Conservation (phyloP, 2,113 vertebrate species). For the Helogale parvula region DNA sequence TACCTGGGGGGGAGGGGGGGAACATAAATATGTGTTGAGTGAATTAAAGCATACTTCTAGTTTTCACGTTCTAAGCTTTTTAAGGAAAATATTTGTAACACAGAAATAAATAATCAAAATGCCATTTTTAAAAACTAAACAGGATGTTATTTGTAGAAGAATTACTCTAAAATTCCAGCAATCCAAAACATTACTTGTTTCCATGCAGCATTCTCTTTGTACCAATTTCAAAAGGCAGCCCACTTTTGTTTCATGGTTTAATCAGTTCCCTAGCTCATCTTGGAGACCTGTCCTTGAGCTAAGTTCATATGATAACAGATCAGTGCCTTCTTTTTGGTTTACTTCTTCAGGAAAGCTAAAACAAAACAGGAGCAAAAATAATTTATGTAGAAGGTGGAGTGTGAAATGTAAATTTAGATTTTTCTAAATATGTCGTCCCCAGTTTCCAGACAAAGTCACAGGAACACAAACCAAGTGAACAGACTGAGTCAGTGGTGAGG, state of each 20-base stretch:
- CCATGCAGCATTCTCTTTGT: not conserved
- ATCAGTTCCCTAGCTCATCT: not conserved
- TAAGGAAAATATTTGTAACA: not conserved
- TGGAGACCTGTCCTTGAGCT: not conserved
- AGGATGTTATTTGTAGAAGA: not conserved
- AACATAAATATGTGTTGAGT: not conserved
- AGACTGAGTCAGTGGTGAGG: not conserved
- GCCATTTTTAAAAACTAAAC: not conserved
- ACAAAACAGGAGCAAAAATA: not conserved
- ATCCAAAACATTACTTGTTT: not conserved
- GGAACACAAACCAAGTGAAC: not conserved
- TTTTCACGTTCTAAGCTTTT: not conserved
- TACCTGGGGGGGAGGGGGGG: not conserved
- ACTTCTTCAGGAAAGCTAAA: slow-evolving; percentile 2
- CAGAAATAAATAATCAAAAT: not conserved
- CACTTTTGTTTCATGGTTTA: not conserved
- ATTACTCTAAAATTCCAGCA: slow-evolving; percentile 13
- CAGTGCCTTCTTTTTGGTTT: not conserved
- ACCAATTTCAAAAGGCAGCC: not conserved
- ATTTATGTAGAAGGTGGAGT: not conserved
- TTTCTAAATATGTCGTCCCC: not conserved
- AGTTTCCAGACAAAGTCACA: not conserved
- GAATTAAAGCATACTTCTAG: not conserved
- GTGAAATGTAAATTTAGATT: not conserved
- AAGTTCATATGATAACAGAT: not conserved